phyloP scores from a whole-genome alignment of 1,140 invertebrate genomes.

The Telenomus remus region DNA sequence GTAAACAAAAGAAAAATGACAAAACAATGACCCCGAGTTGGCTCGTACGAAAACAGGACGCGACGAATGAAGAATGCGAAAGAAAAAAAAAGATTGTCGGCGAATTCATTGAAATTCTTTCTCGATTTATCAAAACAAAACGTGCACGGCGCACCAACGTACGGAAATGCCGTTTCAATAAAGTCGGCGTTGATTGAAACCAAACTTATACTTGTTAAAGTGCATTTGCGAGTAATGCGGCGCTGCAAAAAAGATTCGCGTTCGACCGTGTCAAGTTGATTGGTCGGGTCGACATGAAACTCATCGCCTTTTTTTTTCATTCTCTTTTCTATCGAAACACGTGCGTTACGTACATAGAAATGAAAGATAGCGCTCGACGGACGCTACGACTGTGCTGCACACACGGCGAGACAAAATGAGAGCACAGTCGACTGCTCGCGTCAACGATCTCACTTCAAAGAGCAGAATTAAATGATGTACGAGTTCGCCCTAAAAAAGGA shows the following conservation, averaged over 20 bases:
- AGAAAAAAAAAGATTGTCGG: too few species aligned
- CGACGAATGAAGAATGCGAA: too few species aligned
- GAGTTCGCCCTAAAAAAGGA: constrained; percentile 29
- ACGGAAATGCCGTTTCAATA: too few species aligned
- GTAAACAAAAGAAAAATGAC: too few species aligned
- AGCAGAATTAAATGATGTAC: constrained; percentile 25
- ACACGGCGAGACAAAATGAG: constrained; percentile 28
- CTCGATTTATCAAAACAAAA: too few species aligned
- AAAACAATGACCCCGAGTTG: too few species aligned
- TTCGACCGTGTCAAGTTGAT: constrained; percentile 31
- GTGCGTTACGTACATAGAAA: constrained; percentile 41
- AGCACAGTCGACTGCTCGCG: constrained; percentile 30
- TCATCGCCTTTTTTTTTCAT: background rate
- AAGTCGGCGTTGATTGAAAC: constrained; percentile 16
- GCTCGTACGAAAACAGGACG: too few species aligned
- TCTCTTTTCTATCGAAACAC: background rate
- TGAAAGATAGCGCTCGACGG: constrained; percentile 44
- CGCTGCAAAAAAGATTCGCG: constrained; percentile 5
- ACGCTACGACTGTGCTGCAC: constrained; percentile 31
- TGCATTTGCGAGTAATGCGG: constrained; percentile 10
- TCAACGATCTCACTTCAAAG: constrained; percentile 42
- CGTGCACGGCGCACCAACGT: too few species aligned
- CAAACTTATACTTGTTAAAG: constrained; percentile 13
- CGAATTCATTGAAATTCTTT: too few species aligned
- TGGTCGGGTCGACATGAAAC: constrained; percentile 27